Conservation (phyloP, 2,797 vertebrate species). For the Atherinosoma microstoma region DNA sequence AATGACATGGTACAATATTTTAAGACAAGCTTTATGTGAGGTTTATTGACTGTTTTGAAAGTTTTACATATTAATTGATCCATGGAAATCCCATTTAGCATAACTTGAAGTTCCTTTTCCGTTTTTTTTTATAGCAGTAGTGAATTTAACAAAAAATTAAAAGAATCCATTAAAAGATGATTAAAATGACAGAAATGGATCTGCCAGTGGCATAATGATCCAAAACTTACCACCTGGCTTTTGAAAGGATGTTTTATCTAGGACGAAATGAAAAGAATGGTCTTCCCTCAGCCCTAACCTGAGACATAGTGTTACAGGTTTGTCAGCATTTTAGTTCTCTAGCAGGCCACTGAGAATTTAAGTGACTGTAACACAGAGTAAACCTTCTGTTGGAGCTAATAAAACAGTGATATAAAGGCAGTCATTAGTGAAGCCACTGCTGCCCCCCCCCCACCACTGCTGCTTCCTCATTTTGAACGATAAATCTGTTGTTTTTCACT, state of each 20-base stretch:
- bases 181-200: neutral
- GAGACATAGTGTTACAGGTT: neutral
- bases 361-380: neutral
- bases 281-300: neutral
- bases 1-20: constrained; percentile 91
- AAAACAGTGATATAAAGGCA: neutral
- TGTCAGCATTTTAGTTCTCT: neutral
- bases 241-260: neutral
- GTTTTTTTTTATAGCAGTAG: neutral
- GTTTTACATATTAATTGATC: neutral
- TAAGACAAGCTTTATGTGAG: neutral
- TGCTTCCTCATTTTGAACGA: too few relatives aligned
- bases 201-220: neutral
- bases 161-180: neutral
- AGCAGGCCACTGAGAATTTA: neutral
- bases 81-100: neutral
- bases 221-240: neutral
- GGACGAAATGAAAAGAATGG: neutral
- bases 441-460: neutral
- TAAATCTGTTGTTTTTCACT: neutral
- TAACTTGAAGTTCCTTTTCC: neutral
- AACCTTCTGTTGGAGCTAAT: neutral
- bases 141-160: neutral
- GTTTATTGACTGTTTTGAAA: neutral
- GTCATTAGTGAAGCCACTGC: neutral